Conservation (phyloP, 2,888 invertebrate species). For the Metacarcinus magister region DNA sequence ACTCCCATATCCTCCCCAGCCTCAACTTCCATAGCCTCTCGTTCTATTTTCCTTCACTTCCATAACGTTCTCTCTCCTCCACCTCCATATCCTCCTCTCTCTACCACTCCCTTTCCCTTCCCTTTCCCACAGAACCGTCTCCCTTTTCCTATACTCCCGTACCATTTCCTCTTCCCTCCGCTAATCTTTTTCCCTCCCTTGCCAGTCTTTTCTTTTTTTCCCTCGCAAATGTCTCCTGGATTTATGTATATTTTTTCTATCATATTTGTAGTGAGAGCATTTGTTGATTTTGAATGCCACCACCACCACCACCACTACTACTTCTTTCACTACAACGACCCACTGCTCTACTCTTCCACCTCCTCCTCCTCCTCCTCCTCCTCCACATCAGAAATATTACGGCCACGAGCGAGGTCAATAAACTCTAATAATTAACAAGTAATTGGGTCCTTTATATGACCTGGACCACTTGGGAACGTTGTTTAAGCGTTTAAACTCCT, state of each 20-base stretch:
- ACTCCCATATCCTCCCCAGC: background rate
- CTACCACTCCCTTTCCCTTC: background rate
- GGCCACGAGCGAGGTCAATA: slow-evolving; percentile 47
- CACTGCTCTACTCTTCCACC: background rate
- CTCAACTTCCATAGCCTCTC: background rate
- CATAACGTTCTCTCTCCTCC: background rate
- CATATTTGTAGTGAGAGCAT: background rate
- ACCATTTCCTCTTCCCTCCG: background rate
- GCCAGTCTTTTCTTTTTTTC: background rate
- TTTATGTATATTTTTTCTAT: background rate
- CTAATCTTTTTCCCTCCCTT: background rate
- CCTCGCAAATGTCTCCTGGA: background rate
- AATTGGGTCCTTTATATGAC: slow-evolving; percentile 56
- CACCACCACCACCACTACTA: background rate
- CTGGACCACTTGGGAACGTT: slow-evolving; percentile 44
- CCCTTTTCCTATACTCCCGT: background rate
- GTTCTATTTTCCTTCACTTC: background rate
- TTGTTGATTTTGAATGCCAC: background rate
- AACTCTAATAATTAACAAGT: slow-evolving; percentile 63
- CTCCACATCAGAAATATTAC: slow-evolving; percentile 36
- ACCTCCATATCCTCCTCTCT: background rate
- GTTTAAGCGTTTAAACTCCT: slow-evolving; percentile 58
- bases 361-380: background rate
- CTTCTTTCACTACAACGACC: background rate
- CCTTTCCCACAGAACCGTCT: background rate